These are phyloP conservation scores for Acrocephalus kingi DNA, from an alignment of 2,113 vertebrate species.

Conservation along the genomic window DNA sequence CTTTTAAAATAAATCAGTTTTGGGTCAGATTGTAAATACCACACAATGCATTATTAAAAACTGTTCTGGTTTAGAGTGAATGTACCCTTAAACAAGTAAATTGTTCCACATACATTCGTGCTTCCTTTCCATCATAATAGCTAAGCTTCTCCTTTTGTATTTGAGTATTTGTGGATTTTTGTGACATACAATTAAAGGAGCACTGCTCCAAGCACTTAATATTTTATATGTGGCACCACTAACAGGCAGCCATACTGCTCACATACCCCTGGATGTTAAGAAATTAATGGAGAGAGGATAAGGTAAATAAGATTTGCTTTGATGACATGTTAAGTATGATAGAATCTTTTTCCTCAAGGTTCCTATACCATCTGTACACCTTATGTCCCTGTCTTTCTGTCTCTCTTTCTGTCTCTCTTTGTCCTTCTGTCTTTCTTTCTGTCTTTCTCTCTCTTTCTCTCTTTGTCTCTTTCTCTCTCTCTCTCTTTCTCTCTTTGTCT, in stretches of 20 bases:
- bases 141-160: not conserved
- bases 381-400: not conserved
- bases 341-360: not conserved
- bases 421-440: not conserved
- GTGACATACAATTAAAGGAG: not conserved
- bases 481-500: no score
- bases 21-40: not conserved
- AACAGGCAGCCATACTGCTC: not conserved
- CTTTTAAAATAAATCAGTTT: not conserved
- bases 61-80: not conserved
- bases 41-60: not conserved
- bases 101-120: not conserved
- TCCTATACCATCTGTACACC: not conserved
- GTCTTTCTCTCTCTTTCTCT: not conserved
- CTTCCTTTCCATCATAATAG: not conserved
- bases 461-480: not conserved
- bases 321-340: not conserved
- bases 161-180: not conserved
- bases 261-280: not conserved
- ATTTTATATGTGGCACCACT: not conserved
- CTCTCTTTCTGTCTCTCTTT: no score
- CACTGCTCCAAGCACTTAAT: not conserved
- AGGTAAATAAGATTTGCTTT: not conserved
- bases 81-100: not conserved
- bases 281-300: not conserved